A percentile compares a stretch with the other conserved stretches of the same genome.
These are phyloP conservation scores for Pipra filicauda DNA, from an alignment of 2,113 vertebrate genomes.

Conservation along the genomic window DNA sequence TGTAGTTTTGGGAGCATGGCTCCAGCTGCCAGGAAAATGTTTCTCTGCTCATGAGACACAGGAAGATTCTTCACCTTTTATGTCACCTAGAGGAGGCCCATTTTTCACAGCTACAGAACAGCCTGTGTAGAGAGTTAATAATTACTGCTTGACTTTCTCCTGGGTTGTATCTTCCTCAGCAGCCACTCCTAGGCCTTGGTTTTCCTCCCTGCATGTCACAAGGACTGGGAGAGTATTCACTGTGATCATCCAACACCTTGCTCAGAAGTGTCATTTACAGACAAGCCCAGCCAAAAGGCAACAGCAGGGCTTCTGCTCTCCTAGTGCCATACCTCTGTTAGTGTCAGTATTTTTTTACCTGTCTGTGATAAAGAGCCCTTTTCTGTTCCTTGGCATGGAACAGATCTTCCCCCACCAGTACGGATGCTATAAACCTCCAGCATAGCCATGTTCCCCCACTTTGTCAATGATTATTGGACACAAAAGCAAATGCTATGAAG, in stretches of 20 bases:
- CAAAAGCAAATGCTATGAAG: background rate
- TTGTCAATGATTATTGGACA: background rate
- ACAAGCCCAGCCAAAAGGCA: background rate
- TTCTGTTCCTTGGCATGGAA: background rate
- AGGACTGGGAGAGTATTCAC: background rate
- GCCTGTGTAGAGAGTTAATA: background rate
- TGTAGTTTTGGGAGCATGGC: background rate
- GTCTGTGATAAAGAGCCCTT: background rate
- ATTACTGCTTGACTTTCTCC: background rate
- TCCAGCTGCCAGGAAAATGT: background rate
- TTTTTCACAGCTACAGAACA: background rate
- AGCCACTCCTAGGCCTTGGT: background rate
- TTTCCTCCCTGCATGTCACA: rapidly evolving
- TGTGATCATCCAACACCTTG: rapidly evolving
- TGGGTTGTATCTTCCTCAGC: background rate
- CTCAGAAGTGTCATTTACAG: background rate
- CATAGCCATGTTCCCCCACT: rapidly evolving
- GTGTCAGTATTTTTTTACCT: background rate
- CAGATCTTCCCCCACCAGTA: background rate
- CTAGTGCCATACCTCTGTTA: background rate
- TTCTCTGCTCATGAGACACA: background rate
- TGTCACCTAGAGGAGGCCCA: background rate
- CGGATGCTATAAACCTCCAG: rapidly evolving
- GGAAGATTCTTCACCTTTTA: background rate
- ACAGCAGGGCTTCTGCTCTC: rapidly evolving